These are phyloP conservation scores for Poliocrania exsul DNA, from an alignment of 2,797 vertebrate species.

Conservation along the genomic window DNA sequence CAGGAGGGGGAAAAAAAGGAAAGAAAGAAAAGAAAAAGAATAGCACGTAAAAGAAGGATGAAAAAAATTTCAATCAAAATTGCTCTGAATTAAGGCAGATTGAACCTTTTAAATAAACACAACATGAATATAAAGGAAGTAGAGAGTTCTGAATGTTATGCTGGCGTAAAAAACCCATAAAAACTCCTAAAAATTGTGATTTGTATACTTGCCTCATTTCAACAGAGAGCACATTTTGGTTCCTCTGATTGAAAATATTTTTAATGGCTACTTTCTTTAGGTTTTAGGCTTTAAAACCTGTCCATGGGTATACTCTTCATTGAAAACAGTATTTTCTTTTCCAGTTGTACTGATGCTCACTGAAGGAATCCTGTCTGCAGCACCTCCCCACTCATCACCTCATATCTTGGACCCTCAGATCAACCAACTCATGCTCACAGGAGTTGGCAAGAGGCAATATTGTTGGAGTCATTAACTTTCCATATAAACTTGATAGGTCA, in stretches of 20 bases:
- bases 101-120: conserved; percentile 57
- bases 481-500: not conserved
- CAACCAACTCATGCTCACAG: not conserved
- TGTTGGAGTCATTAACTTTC: not conserved
- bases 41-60: conserved; percentile 9
- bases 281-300: not conserved
- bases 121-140: conserved; percentile 32
- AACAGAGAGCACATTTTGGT: not conserved
- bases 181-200: not conserved
- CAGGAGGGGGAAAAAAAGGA: not conserved
- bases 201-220: conserved; percentile 14
- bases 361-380: not conserved
- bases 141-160: not conserved
- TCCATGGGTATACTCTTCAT: not conserved
- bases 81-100: conserved; percentile 51
- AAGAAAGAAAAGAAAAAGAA: not conserved
- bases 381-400: not conserved
- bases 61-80: conserved; percentile 39
- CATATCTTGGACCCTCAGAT: fast-evolving
- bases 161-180: not conserved
- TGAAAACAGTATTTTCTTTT: not conserved
- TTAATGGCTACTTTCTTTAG: not conserved
- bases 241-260: conserved; percentile 27
- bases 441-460: not conserved
- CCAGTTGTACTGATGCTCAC: not conserved